Evolutionary conservation across 2,888 invertebrate genomes (phyloP).

Genomic region (Ctenicera cuprea): DNA sequence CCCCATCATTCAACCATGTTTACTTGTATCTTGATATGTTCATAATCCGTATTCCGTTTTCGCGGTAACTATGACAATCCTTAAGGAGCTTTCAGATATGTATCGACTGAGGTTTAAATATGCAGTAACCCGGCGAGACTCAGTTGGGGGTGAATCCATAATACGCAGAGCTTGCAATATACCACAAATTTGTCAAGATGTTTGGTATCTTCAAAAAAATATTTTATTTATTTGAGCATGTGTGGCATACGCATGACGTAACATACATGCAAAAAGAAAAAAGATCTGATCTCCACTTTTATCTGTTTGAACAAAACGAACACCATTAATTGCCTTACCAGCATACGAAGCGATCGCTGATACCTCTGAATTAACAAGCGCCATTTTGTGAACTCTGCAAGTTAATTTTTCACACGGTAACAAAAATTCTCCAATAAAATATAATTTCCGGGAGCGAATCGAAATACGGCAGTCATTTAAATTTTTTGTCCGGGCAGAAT

Average conservation of each 20-base stretch:
- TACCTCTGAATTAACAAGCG: background rate
- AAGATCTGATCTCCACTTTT: no score
- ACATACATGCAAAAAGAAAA: no score
- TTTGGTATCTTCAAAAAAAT: background rate
- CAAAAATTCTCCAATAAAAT: constrained; percentile 8
- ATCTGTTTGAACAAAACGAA: no score
- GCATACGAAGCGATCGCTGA: no score
- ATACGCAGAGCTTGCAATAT: background rate
- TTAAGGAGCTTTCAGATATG: constrained; percentile 13
- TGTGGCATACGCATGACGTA: no score
- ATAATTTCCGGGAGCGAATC: constrained; percentile 17
- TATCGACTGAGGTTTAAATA: constrained; percentile 8
- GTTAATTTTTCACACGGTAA: background rate
- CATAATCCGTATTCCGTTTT: constrained; percentile 15
- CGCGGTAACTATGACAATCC: constrained; percentile 20
- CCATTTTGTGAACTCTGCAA: background rate
- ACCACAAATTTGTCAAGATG: background rate
- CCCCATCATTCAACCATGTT: background rate
- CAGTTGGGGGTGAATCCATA: constrained; percentile 3
- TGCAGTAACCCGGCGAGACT: constrained; percentile 3
- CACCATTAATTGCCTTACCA: no score
- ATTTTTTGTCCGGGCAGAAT: background rate
- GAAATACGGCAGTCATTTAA: constrained; percentile 12
- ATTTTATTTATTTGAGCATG: no score
- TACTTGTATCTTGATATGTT: background rate